Conservation (phyloP, 2,888 invertebrate genomes). For the Xylophagus ater region DNA sequence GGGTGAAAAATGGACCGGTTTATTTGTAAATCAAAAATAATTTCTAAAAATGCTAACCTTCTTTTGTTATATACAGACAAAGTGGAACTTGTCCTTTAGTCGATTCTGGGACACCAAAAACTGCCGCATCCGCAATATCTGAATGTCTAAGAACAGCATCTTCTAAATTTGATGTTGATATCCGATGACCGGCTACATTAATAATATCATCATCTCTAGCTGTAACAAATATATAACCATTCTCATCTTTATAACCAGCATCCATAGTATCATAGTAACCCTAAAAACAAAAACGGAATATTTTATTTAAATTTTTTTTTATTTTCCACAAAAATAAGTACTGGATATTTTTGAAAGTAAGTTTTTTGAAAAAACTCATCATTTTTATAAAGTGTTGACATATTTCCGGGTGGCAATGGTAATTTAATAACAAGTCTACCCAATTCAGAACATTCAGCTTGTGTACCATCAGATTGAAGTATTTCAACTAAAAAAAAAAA, state of each 20-base stretch:
- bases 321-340: too few relatives aligned
- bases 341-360: constrained; percentile 75
- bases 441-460: constrained; percentile 58
- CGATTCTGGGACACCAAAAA: constrained; percentile 78
- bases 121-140: constrained; percentile 75
- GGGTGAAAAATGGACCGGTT: background rate
- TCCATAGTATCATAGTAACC: constrained; percentile 80
- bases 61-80: constrained; percentile 71
- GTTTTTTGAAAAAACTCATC: constrained; percentile 67
- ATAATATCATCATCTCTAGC: constrained; percentile 87
- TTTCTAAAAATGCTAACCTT: too few relatives aligned
- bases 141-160: constrained; percentile 82
- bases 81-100: constrained; percentile 87
- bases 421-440: constrained; percentile 74
- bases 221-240: constrained; percentile 78
- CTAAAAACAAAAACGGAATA: constrained; percentile 19
- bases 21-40: constrained; percentile 10
- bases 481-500: constrained; percentile 47
- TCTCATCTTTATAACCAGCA: constrained; percentile 74
- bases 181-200: constrained; percentile 86
- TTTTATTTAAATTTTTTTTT: background rate
- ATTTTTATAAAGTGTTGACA: constrained; percentile 71
- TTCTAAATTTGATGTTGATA: constrained; percentile 82
- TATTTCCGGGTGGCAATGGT: constrained; percentile 81
- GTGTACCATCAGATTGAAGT: constrained; percentile 54